A percentile compares a stretch with the other conserved stretches of the same genome.
Conservation (phyloP, 2,888 invertebrate species). For the Andrena minutula region DNA sequence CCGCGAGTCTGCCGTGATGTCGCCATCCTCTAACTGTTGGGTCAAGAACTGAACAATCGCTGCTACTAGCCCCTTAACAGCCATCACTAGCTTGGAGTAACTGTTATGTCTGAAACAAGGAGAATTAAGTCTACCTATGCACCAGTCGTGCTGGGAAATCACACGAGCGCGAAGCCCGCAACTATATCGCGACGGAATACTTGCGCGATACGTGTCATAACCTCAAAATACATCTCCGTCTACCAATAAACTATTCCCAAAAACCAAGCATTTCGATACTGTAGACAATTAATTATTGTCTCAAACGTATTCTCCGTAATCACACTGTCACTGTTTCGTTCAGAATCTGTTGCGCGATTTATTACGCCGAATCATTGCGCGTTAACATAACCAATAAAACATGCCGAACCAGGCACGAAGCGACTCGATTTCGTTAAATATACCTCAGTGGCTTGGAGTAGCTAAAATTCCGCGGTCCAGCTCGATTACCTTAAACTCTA, state of each 20-base stretch:
- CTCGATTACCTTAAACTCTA: constrained; percentile 1
- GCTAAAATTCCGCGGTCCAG: not conserved
- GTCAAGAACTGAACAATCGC: constrained; percentile 87
- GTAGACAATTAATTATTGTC: not conserved
- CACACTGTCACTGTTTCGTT: not conserved
- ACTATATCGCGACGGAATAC: not conserved
- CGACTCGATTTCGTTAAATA: constrained; percentile 4
- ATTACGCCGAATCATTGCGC: constrained; percentile 68
- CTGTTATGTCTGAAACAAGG: constrained; percentile 36
- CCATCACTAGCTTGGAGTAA: constrained; percentile 72
- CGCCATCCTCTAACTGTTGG: constrained; percentile 86
- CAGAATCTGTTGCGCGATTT: not conserved
- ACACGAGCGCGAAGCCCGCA: not conserved
- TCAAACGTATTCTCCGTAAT: not conserved
- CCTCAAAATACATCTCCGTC: constrained; percentile 33
- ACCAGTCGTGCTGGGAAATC: not conserved
- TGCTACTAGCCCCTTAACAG: constrained; percentile 85
- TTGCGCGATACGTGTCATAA: constrained; percentile 56
- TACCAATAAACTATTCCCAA: not conserved
- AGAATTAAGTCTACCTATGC: not conserved
- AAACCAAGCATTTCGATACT: not conserved
- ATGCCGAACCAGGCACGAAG: constrained; percentile 24
- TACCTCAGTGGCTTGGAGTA: not conserved
- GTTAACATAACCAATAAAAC: constrained; percentile 70
- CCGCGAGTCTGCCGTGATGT: constrained; percentile 85